Conservation (phyloP, 2,113 vertebrate genomes). For the Scalopus aquaticus region DNA sequence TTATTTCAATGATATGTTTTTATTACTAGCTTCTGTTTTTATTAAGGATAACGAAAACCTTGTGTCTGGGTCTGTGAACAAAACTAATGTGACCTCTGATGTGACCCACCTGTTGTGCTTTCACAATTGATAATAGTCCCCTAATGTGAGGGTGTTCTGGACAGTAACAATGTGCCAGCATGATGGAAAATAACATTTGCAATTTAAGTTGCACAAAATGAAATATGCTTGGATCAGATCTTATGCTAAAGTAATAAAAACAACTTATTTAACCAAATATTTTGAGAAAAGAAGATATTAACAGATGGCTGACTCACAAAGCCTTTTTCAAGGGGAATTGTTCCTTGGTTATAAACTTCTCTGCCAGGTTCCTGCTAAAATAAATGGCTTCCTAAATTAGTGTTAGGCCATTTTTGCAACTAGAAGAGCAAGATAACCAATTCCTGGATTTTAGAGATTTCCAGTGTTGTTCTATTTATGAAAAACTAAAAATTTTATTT, state of each 20-base stretch:
- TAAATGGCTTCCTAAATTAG: slow-evolving; percentile 23
- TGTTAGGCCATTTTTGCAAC: slow-evolving; percentile 47
- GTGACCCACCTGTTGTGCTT: slow-evolving; percentile 94
- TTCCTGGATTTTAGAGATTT: slow-evolving; percentile 20
- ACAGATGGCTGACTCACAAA: slow-evolving; percentile 48
- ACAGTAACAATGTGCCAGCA: slow-evolving; percentile 80
- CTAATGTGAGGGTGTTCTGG: slow-evolving; percentile 87
- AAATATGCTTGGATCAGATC: slow-evolving; percentile 64
- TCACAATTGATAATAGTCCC: slow-evolving; percentile 89
- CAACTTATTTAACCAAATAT: slow-evolving; percentile 79
- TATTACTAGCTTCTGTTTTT: slow-evolving; percentile 92
- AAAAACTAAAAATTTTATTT: slow-evolving; percentile 46
- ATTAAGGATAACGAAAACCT: slow-evolving; percentile 92
- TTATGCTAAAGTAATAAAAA: slow-evolving; percentile 76
- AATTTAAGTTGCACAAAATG: slow-evolving; percentile 75
- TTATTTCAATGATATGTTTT: slow-evolving; percentile 89
- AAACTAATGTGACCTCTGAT: slow-evolving; percentile 89
- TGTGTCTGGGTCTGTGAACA: slow-evolving; percentile 90
- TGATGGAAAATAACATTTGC: slow-evolving; percentile 79
- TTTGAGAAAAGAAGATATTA: slow-evolving; percentile 79
- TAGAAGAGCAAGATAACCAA: background rate
- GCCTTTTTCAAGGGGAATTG: slow-evolving; percentile 57
- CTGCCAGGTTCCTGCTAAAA: background rate
- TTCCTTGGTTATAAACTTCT: slow-evolving; percentile 55
- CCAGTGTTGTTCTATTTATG: background rate